phyloP scores from a whole-genome alignment of 2,113 vertebrate genomes.

The Engraulis encrasicolus region DNA sequence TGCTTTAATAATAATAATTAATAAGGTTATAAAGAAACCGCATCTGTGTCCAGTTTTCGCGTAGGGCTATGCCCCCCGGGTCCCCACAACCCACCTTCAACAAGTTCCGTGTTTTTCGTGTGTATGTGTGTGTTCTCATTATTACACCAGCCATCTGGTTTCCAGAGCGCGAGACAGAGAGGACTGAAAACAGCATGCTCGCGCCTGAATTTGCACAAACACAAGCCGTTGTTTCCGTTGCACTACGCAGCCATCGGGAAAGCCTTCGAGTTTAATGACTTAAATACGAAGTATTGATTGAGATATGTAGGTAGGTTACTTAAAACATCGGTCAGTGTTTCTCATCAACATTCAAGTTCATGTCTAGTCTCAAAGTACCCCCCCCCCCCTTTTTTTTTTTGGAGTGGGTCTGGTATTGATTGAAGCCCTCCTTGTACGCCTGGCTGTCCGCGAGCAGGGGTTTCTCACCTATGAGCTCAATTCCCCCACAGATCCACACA shows the following conservation, averaged over 20 bases:
- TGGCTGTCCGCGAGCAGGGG: constrained; percentile 7
- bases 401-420: constrained; percentile 75
- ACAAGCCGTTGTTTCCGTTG: constrained; percentile 29
- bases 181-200: constrained; percentile 44
- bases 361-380: constrained; percentile 15
- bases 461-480: constrained; percentile 7
- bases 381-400: constrained; percentile 31
- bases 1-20: constrained; percentile 59
- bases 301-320: neutral
- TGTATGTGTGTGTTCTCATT: constrained; percentile 54
- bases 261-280: neutral
- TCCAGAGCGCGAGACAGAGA: constrained; percentile 40
- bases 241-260: neutral
- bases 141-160: constrained; percentile 68
- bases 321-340: neutral
- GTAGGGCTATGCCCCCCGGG: neutral
- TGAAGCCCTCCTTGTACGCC: constrained; percentile 31
- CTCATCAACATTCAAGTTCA: neutral
- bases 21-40: constrained; percentile 53
- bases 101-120: constrained; percentile 57
- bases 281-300: neutral
- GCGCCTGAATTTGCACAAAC: constrained; percentile 29
- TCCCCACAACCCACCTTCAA: constrained; percentile 14
- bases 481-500: constrained; percentile 12
- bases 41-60: constrained; percentile 64